These are phyloP conservation scores for Bettongia penicillata DNA, from an alignment of 2,113 vertebrate species.

Conservation along the genomic window DNA sequence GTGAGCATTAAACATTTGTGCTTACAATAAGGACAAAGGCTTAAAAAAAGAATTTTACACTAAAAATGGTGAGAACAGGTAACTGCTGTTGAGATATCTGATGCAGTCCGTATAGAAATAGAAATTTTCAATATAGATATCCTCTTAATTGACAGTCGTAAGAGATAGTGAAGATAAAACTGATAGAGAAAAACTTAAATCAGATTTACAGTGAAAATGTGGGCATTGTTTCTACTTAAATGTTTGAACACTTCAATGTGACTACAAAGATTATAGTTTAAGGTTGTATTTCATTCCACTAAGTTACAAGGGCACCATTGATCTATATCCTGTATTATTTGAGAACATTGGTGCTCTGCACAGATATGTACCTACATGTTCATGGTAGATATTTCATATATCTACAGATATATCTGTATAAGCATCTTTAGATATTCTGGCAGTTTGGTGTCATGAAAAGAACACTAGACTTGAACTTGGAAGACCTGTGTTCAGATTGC, in stretches of 20 bases:
- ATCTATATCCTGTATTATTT: rapidly evolving
- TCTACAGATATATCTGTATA: not conserved
- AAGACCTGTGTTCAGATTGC: not conserved
- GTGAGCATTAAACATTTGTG: no score
- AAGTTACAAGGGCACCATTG: rapidly evolving
- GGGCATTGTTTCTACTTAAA: not conserved
- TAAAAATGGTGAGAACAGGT: not conserved
- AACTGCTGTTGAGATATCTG: not conserved
- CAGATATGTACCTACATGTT: not conserved
- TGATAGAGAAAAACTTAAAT: not conserved
- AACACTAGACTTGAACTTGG: not conserved
- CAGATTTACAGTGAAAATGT: not conserved
- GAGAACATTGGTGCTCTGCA: not conserved
- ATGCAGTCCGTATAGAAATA: not conserved
- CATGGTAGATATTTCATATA: not conserved
- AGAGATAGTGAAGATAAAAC: not conserved
- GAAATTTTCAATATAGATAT: no score
- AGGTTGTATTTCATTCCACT: not conserved
- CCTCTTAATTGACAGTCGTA: not conserved
- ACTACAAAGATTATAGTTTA: not conserved
- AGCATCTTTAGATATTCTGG: not conserved
- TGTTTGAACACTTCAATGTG: not conserved
- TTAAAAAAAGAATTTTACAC: not conserved
- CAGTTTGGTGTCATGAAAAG: not conserved
- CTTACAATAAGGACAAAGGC: not conserved